Base-by-base conservation (phyloP, 2,888 invertebrate species). In the Ashinkailepas kermadecensis region DNA sequence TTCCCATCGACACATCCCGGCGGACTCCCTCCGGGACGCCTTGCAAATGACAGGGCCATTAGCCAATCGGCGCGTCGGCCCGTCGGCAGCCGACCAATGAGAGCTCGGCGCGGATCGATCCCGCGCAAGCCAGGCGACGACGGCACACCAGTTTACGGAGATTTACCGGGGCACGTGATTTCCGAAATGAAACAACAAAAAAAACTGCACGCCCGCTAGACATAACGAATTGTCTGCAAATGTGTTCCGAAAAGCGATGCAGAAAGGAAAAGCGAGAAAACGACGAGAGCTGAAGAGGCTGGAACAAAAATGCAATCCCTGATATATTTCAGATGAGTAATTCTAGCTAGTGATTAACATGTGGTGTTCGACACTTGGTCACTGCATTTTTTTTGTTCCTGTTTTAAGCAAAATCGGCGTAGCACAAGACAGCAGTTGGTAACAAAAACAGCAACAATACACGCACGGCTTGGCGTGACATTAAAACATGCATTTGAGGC, bases 31-130 rank as follows among this genome's bases (percentile, higher is more conserved):
- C 11, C 10, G 67, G 67, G 67, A 67, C 25, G 18, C 11, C 23
- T 67, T 67, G 67, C 67, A 67, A 67, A 67, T 67, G 67, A 67
- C 67, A 67, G 67, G 7, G 12, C 67, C 67, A 67, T 67, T 67
- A 67, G 67, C 67, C 67, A 67, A 67, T 67, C 67, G 13, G 67
- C 67, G 67, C 67, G n/a, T 11, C 12, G 9, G 25, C 25, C 67
- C 12, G 25, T 11, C 7, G 67, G n/a, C 25, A 6, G 67, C 25
- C 67, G 25, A 67, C 67, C 67, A 67, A 67, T 67, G 25, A 25
- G 67, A 4, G 67, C n/a, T 13, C 67, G 13, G 67, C 13, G 23
- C 11, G 25, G 67, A 67, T 67, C 67, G 25, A 67, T 67, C n/a
- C 13, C 23, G 39, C 62, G 18, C 18, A 2, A 0, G 62, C 18